phyloP scores from a whole-genome alignment of 2,113 vertebrate species.

The Meleagris gallopavo region DNA sequence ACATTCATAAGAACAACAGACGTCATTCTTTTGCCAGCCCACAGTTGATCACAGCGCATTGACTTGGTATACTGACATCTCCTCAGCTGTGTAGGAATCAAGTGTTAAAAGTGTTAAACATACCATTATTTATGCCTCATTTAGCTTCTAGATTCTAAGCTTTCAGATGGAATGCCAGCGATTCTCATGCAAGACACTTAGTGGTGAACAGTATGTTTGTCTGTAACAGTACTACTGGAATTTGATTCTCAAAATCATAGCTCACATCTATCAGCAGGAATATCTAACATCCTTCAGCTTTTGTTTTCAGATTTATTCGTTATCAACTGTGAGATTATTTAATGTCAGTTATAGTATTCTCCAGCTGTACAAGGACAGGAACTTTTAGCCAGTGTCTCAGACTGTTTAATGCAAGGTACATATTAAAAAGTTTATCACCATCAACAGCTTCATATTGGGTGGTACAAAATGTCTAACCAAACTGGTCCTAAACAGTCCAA shows the following conservation, averaged over 20 bases:
- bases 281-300: background rate
- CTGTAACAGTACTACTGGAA: background rate
- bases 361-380: background rate
- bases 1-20: background rate
- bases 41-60: background rate
- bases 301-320: background rate
- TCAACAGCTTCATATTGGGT: background rate
- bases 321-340: background rate
- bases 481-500: background rate
- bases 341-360: background rate
- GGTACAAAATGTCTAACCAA: background rate
- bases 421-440: background rate
- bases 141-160: background rate
- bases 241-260: background rate
- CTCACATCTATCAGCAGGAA: background rate
- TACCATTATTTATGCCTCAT: background rate
- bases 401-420: background rate
- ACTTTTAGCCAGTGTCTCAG: background rate
- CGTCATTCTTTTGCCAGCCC: background rate
- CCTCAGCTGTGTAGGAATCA: background rate
- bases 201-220: background rate
- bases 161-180: background rate
- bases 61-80: background rate
- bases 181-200: background rate
- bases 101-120: background rate